Evolutionary conservation across 2,113 vertebrate genomes (phyloP), one percentile per base, ranked within the genome.

Genomic region (Calidris pygmaea): DNA sequence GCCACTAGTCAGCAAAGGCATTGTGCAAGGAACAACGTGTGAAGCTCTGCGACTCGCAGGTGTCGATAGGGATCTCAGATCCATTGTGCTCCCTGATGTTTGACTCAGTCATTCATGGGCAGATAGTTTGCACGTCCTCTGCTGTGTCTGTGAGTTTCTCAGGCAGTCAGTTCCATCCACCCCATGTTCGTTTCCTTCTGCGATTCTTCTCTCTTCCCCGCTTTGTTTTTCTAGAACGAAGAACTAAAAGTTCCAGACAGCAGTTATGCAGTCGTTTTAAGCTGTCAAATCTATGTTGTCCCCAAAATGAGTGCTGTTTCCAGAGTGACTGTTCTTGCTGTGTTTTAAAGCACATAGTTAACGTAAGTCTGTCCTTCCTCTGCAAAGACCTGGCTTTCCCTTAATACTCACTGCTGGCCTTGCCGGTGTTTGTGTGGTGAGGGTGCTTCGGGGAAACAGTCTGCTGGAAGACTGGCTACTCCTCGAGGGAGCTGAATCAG

Each of bases 41-140:
- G 71, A 63, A 58, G 70, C 70, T 15, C 73, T 16, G 85, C 65
- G 20, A 11, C 29, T 50, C 7, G 52, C 20, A 21, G 62, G 30
- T 59, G 82, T 47, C 35, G 52, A 0, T 72, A 22, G 15, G 10
- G 62, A 56, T 47, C 16, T 35, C 16, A 8, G 19, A 16, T 12
- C 90, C 47, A 15, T 87, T 85, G 87, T 87, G 71, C 41, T 45
- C 37, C 19, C 24, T 14, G 62, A 17, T 85, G 53, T 22, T 37
- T 10, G 30, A 8, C 24, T 60, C 72, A 52, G 70, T 45, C n/a
- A 14, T 1, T n/a, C 56, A 18, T 2, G n/a, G 63, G 16, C 72
- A 11, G 45, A 5, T 22, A 4, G 52, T 71, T 78, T 6, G 10
- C 56, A 2, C 3, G 4, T 6, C 26, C 18, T 48, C 4, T 0